Base-by-base conservation (phyloP, 2,888 invertebrate species). In the Andricus curvator region DNA sequence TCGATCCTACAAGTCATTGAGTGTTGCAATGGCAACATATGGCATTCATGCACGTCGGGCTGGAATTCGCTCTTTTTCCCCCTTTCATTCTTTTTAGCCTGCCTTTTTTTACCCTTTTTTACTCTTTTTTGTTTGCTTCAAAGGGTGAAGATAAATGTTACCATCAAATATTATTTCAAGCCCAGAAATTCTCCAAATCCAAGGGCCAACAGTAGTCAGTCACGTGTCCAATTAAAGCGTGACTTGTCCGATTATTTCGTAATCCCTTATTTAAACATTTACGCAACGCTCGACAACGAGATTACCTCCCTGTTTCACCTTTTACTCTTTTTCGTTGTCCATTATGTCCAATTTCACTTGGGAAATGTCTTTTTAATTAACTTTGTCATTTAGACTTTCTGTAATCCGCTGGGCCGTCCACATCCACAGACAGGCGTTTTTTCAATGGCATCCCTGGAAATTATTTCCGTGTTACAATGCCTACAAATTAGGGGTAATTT, bases 1-100 rank as follows among this genome's bases (percentile, higher is more conserved):
- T 74, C 70, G 70, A 74, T 74, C 70, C 70, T 74, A 74, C 70
- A 74, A 74, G 70, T 51, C 70, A 74, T 74, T 74, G 70, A 74
- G 51, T 74, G 70, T 74, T 74, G 70, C 70, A 74, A 51, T 74
- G 70, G 70, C 70, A 74, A 74, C 70, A 74, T 74, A 74, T 74
- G 70, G 70, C 51, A 74, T 74, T 74, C 70, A 74, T 74, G 70
- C 29, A 74, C 56, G 70, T 51, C 33, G 51, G 29, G 4, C 51
- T 74, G 70, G 51, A 74, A 74, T 74, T 74, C 70, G 17, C 51
- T 74, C 51, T 56, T 48, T 33, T 37, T 8, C n/a, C 11, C 20
- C 13, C 15, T 48, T 48, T 48, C 0, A 48, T 17, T 48, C 48
- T 48, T 48, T 48, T 48, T 48, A 15, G 0, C 13, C 13, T 48